phyloP scores from a whole-genome alignment of 1,140 invertebrate species.

The Diorhabda sublineata region DNA sequence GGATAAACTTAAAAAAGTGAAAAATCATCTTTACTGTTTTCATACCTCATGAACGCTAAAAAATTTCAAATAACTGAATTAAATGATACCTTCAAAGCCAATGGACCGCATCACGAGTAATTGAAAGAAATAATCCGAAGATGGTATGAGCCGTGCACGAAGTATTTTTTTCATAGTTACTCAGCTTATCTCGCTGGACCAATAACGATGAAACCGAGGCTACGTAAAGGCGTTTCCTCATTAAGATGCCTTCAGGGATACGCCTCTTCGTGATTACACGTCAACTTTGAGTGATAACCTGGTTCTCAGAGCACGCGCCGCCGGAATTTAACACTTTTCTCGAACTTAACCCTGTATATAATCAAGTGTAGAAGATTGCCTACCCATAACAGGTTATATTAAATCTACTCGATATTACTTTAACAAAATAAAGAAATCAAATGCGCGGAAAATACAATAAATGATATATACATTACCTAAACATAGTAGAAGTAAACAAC shows the following conservation, averaged over 20 bases:
- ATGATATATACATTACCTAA: too few species aligned
- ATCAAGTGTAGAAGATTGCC: not conserved
- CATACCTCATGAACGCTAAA: too few species aligned
- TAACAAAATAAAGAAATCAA: too few species aligned
- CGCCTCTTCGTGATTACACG: conserved; percentile 47
- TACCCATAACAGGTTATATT: too few species aligned
- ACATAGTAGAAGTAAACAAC: too few species aligned
- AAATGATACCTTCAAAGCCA: too few species aligned
- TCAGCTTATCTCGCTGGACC: conserved; percentile 26
- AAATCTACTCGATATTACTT: too few species aligned
- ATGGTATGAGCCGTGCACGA: conserved; percentile 30
- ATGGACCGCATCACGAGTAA: too few species aligned
- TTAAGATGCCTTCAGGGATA: conserved; percentile 40
- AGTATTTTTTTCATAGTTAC: conserved; percentile 29
- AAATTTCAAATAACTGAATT: too few species aligned
- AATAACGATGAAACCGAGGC: conserved; percentile 11
- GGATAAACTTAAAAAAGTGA: too few species aligned
- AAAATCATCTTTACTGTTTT: too few species aligned
- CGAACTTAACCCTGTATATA: not conserved
- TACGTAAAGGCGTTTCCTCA: conserved; percentile 32
- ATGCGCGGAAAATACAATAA: too few species aligned
- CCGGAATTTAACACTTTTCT: conserved; percentile 34
- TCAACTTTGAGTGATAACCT: conserved; percentile 48
- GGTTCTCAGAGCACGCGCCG: conserved; percentile 30
- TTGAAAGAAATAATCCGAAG: conserved; percentile 24